Evolutionary conservation across 2,888 invertebrate genomes (phyloP).

Genomic region (Agrenia bidenticulata): DNA sequence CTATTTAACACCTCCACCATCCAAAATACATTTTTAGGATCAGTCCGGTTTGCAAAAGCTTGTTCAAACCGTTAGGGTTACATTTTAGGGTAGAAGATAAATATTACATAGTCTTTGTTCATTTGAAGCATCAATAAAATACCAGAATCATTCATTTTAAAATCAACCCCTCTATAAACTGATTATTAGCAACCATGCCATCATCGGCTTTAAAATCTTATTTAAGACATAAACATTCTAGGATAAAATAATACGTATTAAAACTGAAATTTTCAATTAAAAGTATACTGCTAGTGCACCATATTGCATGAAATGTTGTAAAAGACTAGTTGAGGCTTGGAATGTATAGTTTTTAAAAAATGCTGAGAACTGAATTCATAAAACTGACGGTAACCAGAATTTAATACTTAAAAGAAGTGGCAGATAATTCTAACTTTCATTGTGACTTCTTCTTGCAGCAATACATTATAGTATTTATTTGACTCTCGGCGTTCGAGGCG

Average conservation of each 20-base stretch:
- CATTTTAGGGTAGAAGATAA: too few relatives aligned
- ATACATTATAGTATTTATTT: not conserved
- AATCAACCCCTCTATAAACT: not conserved
- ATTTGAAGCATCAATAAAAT: too few relatives aligned
- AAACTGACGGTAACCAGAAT: constrained; percentile 2
- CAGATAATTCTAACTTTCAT: too few relatives aligned
- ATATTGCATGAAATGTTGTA: not conserved
- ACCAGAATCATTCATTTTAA: not conserved
- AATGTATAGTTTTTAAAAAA: not conserved
- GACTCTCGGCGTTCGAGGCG: not conserved
- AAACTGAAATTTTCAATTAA: not conserved
- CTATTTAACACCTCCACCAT: too few relatives aligned
- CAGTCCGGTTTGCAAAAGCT: too few relatives aligned
- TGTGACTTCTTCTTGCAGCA: too few relatives aligned
- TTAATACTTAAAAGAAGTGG: not conserved
- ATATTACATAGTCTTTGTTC: too few relatives aligned
- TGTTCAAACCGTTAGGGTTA: too few relatives aligned
- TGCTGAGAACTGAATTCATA: not conserved
- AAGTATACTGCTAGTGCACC: constrained; percentile 1
- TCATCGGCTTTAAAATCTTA: not conserved
- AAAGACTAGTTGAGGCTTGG: constrained; percentile 7
- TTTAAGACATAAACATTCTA: not conserved
- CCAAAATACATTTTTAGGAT: too few relatives aligned
- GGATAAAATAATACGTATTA: not conserved
- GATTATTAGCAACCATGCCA: not conserved